A percentile compares a stretch with the other conserved stretches of the same genome.
These are phyloP conservation scores for Charina bottae DNA, from an alignment of 2,113 vertebrate genomes.

Conservation along the genomic window DNA sequence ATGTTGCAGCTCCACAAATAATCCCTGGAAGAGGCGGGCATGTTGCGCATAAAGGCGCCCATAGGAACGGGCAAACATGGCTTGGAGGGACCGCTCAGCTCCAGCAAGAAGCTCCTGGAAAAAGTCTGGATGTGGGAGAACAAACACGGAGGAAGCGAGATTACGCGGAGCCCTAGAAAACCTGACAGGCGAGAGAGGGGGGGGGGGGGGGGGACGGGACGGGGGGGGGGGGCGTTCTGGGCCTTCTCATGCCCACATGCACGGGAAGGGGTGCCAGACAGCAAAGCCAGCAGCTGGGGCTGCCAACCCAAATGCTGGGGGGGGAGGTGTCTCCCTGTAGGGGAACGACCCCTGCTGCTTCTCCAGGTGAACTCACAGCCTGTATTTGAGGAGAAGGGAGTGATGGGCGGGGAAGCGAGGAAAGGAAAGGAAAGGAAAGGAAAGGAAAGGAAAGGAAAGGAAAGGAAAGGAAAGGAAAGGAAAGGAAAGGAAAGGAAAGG, in stretches of 20 bases:
- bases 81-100: conserved; percentile 85
- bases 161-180: not conserved
- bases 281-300: not conserved
- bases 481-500: not conserved
- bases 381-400: not conserved
- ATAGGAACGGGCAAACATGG: conserved; percentile 88
- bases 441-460: not conserved
- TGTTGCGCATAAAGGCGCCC: conserved; percentile 87
- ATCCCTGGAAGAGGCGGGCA: conserved; percentile 64
- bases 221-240: too few species aligned
- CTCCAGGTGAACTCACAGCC: not conserved
- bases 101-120: conserved; percentile 85
- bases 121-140: conserved; percentile 74
- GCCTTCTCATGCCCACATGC: not conserved
- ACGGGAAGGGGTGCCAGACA: not conserved
- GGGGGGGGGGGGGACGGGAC: too few species aligned
- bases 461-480: not conserved
- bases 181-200: too few species aligned
- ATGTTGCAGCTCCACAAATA: conserved; percentile 79
- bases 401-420: not conserved
- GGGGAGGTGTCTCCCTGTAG: not conserved
- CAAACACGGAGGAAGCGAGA: conserved; percentile 20
- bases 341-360: not conserved
- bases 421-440: not conserved
- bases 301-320: not conserved